Percentiles rank a stretch among this genome's conserved stretches.
phyloP scores from a whole-genome alignment of 1,140 invertebrate genomes.

The Lepidurus arcticus region DNA sequence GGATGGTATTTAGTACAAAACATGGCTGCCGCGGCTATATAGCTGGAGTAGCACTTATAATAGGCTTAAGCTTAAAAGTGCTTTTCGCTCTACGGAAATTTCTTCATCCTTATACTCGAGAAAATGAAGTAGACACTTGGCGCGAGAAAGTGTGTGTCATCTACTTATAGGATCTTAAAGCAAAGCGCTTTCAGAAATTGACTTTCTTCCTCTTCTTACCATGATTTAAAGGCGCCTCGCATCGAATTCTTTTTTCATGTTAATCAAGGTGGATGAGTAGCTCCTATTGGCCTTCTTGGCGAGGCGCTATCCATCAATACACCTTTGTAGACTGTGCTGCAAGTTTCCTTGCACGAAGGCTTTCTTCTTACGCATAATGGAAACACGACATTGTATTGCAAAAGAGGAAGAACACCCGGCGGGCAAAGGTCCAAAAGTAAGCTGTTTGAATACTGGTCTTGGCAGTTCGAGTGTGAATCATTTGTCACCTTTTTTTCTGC shows the following conservation, averaged over 20 bases:
- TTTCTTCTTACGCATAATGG: background rate
- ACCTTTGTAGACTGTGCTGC: background rate
- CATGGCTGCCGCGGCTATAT: background rate
- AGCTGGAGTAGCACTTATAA: conserved; percentile 15
- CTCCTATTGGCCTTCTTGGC: background rate
- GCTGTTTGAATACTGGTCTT: background rate
- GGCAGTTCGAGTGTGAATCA: background rate
- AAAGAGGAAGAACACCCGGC: background rate
- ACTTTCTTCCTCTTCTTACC: no score
- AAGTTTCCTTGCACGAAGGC: background rate
- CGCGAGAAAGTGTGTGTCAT: no score
- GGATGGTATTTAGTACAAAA: background rate
- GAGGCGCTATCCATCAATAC: background rate
- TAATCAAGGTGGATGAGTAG: no score
- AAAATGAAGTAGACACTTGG: no score
- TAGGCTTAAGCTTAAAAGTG: conserved; percentile 11
- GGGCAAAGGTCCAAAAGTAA: background rate
- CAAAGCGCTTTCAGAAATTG: no score
- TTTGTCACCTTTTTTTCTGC: background rate
- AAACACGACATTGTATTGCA: background rate
- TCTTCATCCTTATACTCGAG: no score
- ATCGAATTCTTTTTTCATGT: no score
- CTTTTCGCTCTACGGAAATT: background rate
- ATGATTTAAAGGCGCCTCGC: no score
- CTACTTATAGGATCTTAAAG: no score